Conservation (phyloP, 2,113 vertebrate genomes). For the Corvus cornix region DNA sequence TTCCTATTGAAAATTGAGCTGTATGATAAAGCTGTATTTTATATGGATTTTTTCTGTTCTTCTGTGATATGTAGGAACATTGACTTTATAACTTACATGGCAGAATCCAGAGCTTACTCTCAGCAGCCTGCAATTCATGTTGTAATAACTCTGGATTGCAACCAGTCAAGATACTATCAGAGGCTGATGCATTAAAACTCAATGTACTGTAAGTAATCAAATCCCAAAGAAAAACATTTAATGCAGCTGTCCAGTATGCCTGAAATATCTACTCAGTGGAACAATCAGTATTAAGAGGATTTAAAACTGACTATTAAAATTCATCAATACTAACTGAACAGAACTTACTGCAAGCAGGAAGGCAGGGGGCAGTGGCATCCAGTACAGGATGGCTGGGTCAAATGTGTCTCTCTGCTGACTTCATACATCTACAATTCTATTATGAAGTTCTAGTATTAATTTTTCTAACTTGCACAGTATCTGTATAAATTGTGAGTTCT, state of each 20-base stretch:
- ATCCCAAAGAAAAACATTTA: conserved; percentile 29
- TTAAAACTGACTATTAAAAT: background rate
- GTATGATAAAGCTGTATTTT: background rate
- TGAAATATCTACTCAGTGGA: background rate
- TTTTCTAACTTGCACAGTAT: background rate
- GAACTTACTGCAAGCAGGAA: background rate
- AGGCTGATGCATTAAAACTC: conserved; percentile 24
- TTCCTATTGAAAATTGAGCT: background rate
- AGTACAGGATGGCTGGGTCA: background rate
- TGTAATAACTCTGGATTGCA: background rate
- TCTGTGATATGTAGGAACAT: background rate
- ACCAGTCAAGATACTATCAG: conserved; percentile 5
- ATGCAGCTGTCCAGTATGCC: background rate
- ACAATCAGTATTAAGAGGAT: conserved; percentile 22
- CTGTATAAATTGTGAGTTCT: background rate
- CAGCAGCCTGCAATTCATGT: background rate
- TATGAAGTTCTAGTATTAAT: background rate
- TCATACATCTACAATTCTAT: background rate
- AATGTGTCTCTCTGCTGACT: background rate
- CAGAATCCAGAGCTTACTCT: background rate
- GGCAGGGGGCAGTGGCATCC: rapidly evolving
- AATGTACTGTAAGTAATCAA: conserved; percentile 10
- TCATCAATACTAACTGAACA: background rate
- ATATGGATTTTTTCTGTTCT: background rate
- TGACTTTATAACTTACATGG: background rate